Conservation (phyloP, 2,797 vertebrate species). For the Sphaeramia orbicularis region DNA sequence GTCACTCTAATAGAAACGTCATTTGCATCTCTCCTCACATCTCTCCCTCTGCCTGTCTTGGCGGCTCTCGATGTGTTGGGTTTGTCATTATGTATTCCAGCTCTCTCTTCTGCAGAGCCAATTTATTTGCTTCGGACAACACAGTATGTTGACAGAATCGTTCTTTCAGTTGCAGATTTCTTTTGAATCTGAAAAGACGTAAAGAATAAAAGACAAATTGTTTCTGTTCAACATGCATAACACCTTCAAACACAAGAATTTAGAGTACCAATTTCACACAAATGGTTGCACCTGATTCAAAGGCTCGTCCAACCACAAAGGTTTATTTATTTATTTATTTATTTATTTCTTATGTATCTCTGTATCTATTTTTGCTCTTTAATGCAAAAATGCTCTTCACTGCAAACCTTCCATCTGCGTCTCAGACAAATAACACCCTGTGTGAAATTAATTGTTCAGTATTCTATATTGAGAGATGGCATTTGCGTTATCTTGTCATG, state of each 20-base stretch:
- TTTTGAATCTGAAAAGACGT: constrained; percentile 35
- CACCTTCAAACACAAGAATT: constrained; percentile 8
- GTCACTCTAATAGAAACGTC: constrained; percentile 32
- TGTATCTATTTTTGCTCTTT: neutral
- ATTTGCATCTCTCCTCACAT: constrained; percentile 36
- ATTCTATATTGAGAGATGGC: neutral
- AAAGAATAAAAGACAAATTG: constrained; percentile 23
- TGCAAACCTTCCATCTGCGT: neutral
- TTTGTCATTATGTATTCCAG: constrained; percentile 34
- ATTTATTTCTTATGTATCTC: no score
- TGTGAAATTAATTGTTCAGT: constrained; percentile 1
- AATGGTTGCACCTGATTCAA: neutral
- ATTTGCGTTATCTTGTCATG: neutral
- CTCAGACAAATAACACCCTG: neutral
- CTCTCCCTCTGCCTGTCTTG: constrained; percentile 7
- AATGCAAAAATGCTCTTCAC: neutral
- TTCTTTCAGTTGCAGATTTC: constrained; percentile 46
- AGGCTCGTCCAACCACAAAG: neutral
- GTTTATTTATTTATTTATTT: no score
- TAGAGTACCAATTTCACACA: neutral
- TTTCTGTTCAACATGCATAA: constrained; percentile 15
- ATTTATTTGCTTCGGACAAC: constrained; percentile 42
- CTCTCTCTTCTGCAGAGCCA: constrained; percentile 53
- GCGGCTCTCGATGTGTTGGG: constrained; percentile 20
- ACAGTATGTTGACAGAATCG: constrained; percentile 37